A percentile compares a stretch with the other conserved stretches of the same genome.
Evolutionary conservation across 2,113 vertebrate species (phyloP).

Genomic region (Ceratotherium simum): DNA sequence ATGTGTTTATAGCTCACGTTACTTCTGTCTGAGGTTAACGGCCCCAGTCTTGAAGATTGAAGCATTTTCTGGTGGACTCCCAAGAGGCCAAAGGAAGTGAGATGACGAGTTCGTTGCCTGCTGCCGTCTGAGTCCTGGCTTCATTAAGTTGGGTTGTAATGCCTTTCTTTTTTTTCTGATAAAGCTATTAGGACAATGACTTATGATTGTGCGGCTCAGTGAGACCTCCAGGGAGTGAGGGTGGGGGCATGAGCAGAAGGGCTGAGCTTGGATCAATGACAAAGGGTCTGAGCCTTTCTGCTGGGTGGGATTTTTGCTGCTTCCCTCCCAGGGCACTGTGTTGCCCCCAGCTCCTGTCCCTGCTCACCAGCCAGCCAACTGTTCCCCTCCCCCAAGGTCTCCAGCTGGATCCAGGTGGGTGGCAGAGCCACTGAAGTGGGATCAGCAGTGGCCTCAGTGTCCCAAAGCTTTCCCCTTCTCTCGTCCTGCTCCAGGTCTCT

Average conservation of each 20-base stretch:
- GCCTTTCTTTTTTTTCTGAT: slow-evolving; percentile 7
- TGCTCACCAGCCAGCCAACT: neutral
- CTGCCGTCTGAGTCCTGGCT: slow-evolving; percentile 59
- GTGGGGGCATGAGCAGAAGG: neutral
- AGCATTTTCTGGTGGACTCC: slow-evolving; percentile 66
- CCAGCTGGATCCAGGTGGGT: neutral
- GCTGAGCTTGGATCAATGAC: neutral
- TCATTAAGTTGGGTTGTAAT: slow-evolving; percentile 75
- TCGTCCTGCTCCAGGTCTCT: neutral
- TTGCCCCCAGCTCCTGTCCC: too few species aligned
- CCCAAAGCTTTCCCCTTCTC: neutral
- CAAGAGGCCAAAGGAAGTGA: slow-evolving; percentile 39
- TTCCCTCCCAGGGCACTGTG: neutral
- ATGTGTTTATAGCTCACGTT: neutral
- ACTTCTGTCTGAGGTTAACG: slow-evolving; percentile 57
- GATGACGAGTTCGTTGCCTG: slow-evolving; percentile 35
- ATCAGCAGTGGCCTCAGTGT: neutral
- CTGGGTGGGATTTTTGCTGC: neutral
- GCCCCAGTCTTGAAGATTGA: slow-evolving; percentile 9
- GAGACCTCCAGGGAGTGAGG: slow-evolving; percentile 58
- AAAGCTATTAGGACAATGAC: slow-evolving; percentile 80
- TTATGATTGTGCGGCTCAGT: slow-evolving; percentile 59
- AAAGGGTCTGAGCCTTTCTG: neutral
- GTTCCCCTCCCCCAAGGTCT: neutral
- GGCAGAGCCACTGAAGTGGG: neutral